phyloP scores from a whole-genome alignment of 2,797 vertebrate genomes.

The Mormyrops attenuatus region DNA sequence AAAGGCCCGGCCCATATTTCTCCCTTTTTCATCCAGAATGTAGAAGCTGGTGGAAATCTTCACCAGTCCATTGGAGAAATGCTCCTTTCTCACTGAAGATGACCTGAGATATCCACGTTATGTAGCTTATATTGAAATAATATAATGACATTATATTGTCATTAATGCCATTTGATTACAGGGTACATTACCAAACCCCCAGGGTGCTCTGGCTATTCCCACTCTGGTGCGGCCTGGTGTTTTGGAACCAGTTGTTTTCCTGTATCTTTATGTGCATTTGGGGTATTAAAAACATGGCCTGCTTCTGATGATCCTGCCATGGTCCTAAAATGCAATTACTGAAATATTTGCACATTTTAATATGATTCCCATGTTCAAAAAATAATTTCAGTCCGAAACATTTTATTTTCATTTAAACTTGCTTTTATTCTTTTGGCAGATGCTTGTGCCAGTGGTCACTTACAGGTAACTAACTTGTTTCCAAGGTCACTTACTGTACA shows the following conservation, averaged over 20 bases:
- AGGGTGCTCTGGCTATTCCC: background rate
- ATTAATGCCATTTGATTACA: background rate
- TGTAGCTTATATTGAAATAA: background rate
- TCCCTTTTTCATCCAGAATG: background rate
- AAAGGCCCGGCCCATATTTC: constrained; percentile 27
- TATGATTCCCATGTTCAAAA: background rate
- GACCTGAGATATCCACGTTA: background rate
- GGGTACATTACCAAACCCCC: background rate
- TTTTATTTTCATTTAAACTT: background rate
- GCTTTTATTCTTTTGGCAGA: background rate
- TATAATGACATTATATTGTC: background rate
- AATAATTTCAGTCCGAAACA: background rate
- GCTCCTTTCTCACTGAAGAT: background rate
- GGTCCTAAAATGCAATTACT: constrained; percentile 15
- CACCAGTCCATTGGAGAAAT: constrained; percentile 13
- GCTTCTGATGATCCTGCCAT: background rate
- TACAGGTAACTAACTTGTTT: background rate
- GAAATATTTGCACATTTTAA: background rate
- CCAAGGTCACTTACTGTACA: background rate
- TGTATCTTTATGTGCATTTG: background rate
- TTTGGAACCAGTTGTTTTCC: background rate
- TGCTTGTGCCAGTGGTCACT: background rate
- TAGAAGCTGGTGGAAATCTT: constrained; percentile 17
- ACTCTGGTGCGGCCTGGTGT: background rate
- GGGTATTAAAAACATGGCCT: background rate